Base-by-base conservation (phyloP, 2,888 invertebrate genomes). In the Leuctra nigra region DNA sequence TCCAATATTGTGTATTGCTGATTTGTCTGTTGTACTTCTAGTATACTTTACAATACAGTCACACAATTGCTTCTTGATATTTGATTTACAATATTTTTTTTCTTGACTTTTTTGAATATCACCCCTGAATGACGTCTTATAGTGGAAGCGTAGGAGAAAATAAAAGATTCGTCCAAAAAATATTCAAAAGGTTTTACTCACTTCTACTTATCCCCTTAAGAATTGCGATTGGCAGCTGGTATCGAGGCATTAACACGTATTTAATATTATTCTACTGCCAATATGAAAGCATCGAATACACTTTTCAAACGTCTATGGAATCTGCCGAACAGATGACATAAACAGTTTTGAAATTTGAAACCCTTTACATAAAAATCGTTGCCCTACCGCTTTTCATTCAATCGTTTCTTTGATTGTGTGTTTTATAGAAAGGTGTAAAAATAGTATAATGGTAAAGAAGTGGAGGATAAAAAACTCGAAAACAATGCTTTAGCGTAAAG, bases 321-420 rank as follows among this genome's bases (percentile, higher is more conserved):
- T 22, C 20, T 50, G 50, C 20, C 50, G 35, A 50, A 50, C 35
- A 50, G 35, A 35, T 35, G 35, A 18, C 50, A 16, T 16, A 35
- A 35, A 50, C 33, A 50, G 20, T 50, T 48, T 48, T 33, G 50
- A 50, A 35, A 50, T 50, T 50, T 35, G 50, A 50, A 50, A 33
- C 50, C 50, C 50, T 50, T 50, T 50, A 14, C 35, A 50, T 35
- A 50, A 50, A 48, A 48, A 29, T 33, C 29, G 29, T 29, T 18
- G 6, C 3, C 29, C 29, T 29, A 29, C 29, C 38, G 14, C 2
- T 18, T 41, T 18, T 41, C 4, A 18, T 35, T 20, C 35, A 9
- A 20, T 33, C 18, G 33, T 29, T 3, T n/a, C 41, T 35, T 50
- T 33, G 35, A 33, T 48, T 50, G 50, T 35, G 35, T 29, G 35